Evolutionary conservation across 2,888 invertebrate species (phyloP), one percentile per base, ranked within the genome.

Genomic region (Andrena dorsata): DNA sequence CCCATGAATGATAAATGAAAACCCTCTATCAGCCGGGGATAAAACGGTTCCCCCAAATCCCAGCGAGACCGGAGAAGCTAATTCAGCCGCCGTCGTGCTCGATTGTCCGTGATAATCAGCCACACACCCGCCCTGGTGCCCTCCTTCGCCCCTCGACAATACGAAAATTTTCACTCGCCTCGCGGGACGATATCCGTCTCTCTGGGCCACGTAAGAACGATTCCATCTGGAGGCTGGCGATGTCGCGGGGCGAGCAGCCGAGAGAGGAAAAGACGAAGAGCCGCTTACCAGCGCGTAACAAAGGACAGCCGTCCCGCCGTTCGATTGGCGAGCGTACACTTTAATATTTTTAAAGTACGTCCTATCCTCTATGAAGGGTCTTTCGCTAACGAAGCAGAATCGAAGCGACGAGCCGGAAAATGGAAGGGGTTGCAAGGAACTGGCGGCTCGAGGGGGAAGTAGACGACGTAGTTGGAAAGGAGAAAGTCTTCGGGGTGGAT

Each of bases 281-380:
- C 80, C 76, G 76, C 82, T 87, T 87, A 88, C 35, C 32, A n/a
- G 80, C 49, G 74, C 60, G 74, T 80, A 86, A 87, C 87, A 84
- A 87, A 86, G 76, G 68, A 84, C 75, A 80, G 69, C 79, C 63
- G 63, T 49, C 63, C 56, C 53, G 49, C 49, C 80, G 82, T 76
- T 87, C 73, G 28, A 70, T 78, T 72, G 79, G 66, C 73, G 70
- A 72, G 76, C 79, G 70, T 76, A 72, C 80, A 77, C 74, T 80
- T 88, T 88, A 87, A 87, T 87, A 87, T 87, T 83, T 82, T 88
- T 87, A 78, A 87, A 86, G 88, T 87, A 86, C 79, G 73, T 82
- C 71, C 84, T 79, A 87, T 88, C 77, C 84, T 80, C 73, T 80
- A 66, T 70, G 72, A 80, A 79, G 82, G 79, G 80, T 82, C 80